Conservation (phyloP, 2,888 invertebrate genomes). For the Drosophila mayaguana region DNA sequence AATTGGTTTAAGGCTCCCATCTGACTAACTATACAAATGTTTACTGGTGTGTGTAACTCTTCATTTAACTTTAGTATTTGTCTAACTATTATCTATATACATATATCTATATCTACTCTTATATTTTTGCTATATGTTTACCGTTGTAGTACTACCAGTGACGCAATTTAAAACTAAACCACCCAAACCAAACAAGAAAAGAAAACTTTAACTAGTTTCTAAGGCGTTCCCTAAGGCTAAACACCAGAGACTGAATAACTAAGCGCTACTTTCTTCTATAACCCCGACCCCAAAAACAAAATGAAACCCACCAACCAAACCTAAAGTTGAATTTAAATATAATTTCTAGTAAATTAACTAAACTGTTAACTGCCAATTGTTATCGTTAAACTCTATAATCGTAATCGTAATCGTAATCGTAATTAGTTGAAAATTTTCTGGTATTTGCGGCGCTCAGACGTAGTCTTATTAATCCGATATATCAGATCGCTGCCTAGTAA, state of each 20-base stretch:
- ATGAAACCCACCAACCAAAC: slow-evolving; percentile 1
- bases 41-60: slow-evolving; percentile 31
- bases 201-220: slow-evolving; percentile 68
- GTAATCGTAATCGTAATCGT: slow-evolving; percentile 35
- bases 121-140: slow-evolving; percentile 69
- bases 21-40: neutral
- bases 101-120: slow-evolving; percentile 19
- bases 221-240: slow-evolving; percentile 71
- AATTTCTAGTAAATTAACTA: slow-evolving; percentile 22
- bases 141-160: slow-evolving; percentile 78
- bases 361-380: slow-evolving; percentile 34
- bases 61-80: slow-evolving; percentile 23
- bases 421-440: slow-evolving; percentile 36
- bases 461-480: slow-evolving; percentile 39
- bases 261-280: slow-evolving; percentile 56
- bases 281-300: slow-evolving; percentile 9
- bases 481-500: slow-evolving; percentile 50
- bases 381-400: slow-evolving; percentile 21
- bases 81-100: slow-evolving; percentile 7
- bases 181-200: slow-evolving; percentile 72
- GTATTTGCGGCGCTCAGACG: slow-evolving; percentile 49
- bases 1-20: slow-evolving; percentile 43
- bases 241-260: slow-evolving; percentile 72
- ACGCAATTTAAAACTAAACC: slow-evolving; percentile 78
- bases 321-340: slow-evolving; percentile 23